Base-by-base conservation (phyloP, 2,113 vertebrate species). In the Uria lomvia region DNA sequence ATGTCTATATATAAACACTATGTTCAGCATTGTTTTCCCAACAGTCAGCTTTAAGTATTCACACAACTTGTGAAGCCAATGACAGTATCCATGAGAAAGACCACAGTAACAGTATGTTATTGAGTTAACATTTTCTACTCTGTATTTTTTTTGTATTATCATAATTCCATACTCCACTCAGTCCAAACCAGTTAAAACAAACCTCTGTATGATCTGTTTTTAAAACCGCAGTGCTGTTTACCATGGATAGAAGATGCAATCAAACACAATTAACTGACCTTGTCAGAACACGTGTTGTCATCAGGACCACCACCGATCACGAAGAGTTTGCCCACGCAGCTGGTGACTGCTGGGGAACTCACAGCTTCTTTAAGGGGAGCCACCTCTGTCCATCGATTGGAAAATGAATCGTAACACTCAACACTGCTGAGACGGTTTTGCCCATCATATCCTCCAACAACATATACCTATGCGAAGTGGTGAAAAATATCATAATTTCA, bases 391-490 rank as follows among this genome's bases (percentile, higher is more conserved):
- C 99, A 99, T 86, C 99, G 99, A 92, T 99, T 99, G 42, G 99
- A 99, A 97, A 99, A 99, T 2, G 99, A 99, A 95, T 99, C 99
- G 0, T 99, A 99, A 85, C 99, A 99, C 97, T 99, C 99, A 18
- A 99, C 99, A 0, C 99, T 99, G 98, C 98, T 99, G 70, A 99
- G 98, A n/a, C 99, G 99, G 97, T 98, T 99, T 96, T 99, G 99
- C 34, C 99, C 99, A 36, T 99, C 99, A 5, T 99, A 99, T 23
- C 99, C 99, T 40, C 99, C 99, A 21, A 99, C 99, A 36, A 99
- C 99, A 36, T 99, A 99, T 4, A 99, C 99, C 99, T 99, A 27
- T 5, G 93, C 50, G 65, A 70, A 95, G 92, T 2, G 89, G 34
- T 21, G 18, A 91, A 77, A 84, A 85, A 40, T 4, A 23, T 49